phyloP scores from a whole-genome alignment of 2,797 vertebrate species.

The Graptemys geographica region DNA sequence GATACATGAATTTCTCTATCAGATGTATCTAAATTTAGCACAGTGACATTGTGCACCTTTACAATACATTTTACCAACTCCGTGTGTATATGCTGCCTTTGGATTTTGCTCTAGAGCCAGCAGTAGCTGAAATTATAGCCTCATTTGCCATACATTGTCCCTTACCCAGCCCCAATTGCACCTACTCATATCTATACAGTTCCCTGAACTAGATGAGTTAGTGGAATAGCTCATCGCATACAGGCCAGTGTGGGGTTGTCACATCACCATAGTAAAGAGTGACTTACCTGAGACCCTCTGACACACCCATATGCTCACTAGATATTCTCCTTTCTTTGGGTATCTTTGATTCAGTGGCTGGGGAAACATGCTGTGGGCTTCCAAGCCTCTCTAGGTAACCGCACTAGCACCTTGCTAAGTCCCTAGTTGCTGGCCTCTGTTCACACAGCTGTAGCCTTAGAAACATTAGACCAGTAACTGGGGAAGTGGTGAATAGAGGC shows the following conservation, averaged over 20 bases:
- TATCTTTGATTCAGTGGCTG: neutral
- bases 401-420: neutral
- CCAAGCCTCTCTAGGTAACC: neutral
- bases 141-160: neutral
- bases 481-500: neutral
- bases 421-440: neutral
- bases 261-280: neutral
- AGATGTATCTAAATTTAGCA: neutral
- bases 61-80: neutral
- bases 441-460: neutral
- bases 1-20: neutral
- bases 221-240: neutral
- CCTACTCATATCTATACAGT: neutral
- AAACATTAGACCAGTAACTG: neutral
- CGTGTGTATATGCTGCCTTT: neutral
- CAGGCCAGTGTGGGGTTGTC: neutral
- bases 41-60: neutral
- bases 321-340: neutral
- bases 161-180: neutral
- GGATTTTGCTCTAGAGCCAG: neutral
- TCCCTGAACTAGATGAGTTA: neutral
- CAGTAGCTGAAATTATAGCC: neutral
- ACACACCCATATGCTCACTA: neutral
- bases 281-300: accelerated
- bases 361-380: neutral